Evolutionary conservation across 2,888 invertebrate species (phyloP).

Genomic region (Epistrophella euchroma): DNA sequence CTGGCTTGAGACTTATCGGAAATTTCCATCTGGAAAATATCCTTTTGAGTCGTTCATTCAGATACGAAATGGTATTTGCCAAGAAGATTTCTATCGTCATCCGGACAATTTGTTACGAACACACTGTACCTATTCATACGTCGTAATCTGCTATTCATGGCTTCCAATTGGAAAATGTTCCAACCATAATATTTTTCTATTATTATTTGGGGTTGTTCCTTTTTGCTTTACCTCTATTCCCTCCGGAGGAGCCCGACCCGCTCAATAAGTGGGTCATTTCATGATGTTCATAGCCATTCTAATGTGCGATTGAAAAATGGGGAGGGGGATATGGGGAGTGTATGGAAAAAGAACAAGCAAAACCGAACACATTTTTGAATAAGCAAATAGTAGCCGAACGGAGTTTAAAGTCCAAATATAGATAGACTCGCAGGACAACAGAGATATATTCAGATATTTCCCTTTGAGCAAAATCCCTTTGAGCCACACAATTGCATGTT

Average conservation of each 20-base stretch:
- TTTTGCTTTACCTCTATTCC: constrained; percentile 4
- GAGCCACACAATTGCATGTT: constrained; percentile 49
- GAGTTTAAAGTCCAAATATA: constrained; percentile 15
- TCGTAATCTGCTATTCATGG: constrained; percentile 67
- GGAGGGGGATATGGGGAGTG: neutral
- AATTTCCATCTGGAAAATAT: constrained; percentile 73
- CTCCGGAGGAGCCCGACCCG: constrained; percentile 19
- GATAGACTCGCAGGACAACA: constrained; percentile 49
- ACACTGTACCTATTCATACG: constrained; percentile 45
- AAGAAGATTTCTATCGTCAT: constrained; percentile 71
- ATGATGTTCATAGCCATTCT: constrained; percentile 33
- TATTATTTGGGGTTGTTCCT: constrained; percentile 45
- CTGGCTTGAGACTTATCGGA: constrained; percentile 51
- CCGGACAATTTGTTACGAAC: constrained; percentile 63
- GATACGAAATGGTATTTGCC: constrained; percentile 73
- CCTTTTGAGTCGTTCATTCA: constrained; percentile 70
- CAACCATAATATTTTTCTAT: constrained; percentile 50
- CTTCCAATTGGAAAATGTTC: constrained; percentile 60
- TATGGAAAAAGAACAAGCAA: constrained; percentile 6
- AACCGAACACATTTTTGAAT: constrained; percentile 32
- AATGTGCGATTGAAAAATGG: neutral
- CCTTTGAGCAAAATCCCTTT: constrained; percentile 61
- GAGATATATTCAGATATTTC: constrained; percentile 1
- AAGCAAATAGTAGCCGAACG: constrained; percentile 41
- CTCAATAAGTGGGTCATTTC: constrained; percentile 66